A percentile compares a stretch with the other conserved stretches of the same genome.
These are phyloP conservation scores for Pterois miles DNA, from an alignment of 2,797 vertebrate genomes.

Conservation along the genomic window DNA sequence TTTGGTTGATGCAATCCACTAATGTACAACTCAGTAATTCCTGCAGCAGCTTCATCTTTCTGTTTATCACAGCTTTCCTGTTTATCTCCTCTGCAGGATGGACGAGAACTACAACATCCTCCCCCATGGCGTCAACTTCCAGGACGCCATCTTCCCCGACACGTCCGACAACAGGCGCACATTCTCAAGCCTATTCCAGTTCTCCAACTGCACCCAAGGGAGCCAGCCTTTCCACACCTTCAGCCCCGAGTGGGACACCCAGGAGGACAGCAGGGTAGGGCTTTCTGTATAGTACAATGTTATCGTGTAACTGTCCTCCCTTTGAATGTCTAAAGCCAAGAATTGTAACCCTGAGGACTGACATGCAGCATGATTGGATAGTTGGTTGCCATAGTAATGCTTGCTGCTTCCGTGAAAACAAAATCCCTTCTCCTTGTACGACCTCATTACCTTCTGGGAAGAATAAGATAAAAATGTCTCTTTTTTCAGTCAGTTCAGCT, in stretches of 20 bases:
- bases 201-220: constrained; percentile 85
- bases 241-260: constrained; percentile 85
- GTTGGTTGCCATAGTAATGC: constrained; percentile 13
- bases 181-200: constrained; percentile 89
- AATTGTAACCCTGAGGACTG: background rate
- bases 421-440: background rate
- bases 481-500: background rate
- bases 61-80: background rate
- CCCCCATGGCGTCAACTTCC: constrained; percentile 88
- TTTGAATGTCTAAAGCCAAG: background rate
- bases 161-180: constrained; percentile 83
- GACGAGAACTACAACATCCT: constrained; percentile 88
- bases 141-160: constrained; percentile 88
- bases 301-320: background rate
- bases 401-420: background rate
- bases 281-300: background rate
- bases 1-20: background rate
- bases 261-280: constrained; percentile 86
- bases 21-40: no score
- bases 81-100: constrained; percentile 76
- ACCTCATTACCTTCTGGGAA: background rate
- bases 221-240: constrained; percentile 82
- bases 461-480: background rate
- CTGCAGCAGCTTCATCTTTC: background rate
- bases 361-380: background rate